Conservation (phyloP, 2,888 invertebrate genomes). For the Leucoma salicis region DNA sequence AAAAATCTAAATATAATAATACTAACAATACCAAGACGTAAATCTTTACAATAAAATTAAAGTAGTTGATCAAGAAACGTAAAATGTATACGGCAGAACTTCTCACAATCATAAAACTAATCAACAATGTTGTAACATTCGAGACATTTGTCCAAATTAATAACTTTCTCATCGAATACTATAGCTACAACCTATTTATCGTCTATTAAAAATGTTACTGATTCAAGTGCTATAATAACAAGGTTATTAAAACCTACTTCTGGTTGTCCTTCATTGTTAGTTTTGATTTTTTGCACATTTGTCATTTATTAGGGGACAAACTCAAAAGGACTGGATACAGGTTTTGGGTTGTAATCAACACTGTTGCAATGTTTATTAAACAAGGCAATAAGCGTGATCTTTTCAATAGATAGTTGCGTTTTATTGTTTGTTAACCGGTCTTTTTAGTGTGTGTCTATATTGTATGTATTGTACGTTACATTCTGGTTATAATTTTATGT, state of each 20-base stretch:
- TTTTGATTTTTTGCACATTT: conserved; percentile 64
- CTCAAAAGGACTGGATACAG: conserved; percentile 49
- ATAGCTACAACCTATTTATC: conserved; percentile 53
- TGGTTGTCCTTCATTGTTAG: conserved; percentile 59
- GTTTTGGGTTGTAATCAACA: conserved; percentile 68
- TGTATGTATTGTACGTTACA: conserved; percentile 6
- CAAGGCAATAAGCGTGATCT: conserved; percentile 70
- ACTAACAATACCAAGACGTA: not conserved
- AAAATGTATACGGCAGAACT: conserved; percentile 43
- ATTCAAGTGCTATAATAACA: conserved; percentile 51
- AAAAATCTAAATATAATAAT: not conserved
- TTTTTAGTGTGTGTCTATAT: conserved; percentile 7
- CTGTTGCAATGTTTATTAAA: conserved; percentile 80
- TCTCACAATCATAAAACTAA: conserved; percentile 45
- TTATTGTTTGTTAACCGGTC: conserved; percentile 41
- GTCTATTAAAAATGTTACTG: conserved; percentile 73
- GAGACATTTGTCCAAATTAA: conserved; percentile 63
- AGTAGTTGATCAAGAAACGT: conserved; percentile 33
- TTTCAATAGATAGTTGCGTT: conserved; percentile 42
- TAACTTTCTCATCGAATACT: conserved; percentile 65
- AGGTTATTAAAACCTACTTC: conserved; percentile 72
- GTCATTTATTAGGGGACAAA: conserved; percentile 44
- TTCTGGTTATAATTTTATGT: conserved; percentile 8
- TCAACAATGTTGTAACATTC: conserved; percentile 28
- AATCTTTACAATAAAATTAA: conserved; percentile 15